These are phyloP conservation scores for Cephus cinctus DNA, from an alignment of 1,140 invertebrate species.

Conservation along the genomic window DNA sequence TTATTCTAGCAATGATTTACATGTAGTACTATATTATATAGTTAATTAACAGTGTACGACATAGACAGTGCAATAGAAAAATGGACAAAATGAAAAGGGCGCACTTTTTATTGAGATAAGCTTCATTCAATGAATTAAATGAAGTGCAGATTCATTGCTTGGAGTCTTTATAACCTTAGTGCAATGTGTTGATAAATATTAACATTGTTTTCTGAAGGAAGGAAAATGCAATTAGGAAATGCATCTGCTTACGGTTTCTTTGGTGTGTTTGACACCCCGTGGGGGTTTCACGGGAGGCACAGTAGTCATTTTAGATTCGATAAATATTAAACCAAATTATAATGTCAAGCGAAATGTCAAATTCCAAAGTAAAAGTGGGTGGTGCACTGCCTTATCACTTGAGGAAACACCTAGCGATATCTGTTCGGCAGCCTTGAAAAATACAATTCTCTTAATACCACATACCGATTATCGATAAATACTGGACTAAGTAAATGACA, in stretches of 20 bases:
- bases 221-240: constrained; percentile 4
- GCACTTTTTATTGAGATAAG: too few species aligned
- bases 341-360: constrained; percentile 1
- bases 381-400: too few species aligned
- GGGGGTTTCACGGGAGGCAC: constrained; percentile 75
- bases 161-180: constrained; percentile 10
- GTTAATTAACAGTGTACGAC: constrained; percentile 7
- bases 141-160: too few species aligned
- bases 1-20: not conserved
- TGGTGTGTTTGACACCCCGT: constrained; percentile 75
- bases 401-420: too few species aligned
- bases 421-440: not conserved
- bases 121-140: too few species aligned
- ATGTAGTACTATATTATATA: constrained; percentile 5
- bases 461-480: too few species aligned
- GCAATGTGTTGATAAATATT: constrained; percentile 23
- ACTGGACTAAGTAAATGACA: too few species aligned
- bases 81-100: constrained; percentile 14
- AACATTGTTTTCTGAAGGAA: constrained; percentile 15
- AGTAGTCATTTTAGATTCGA: constrained; percentile 17
- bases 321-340: constrained; percentile 1
- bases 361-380: not conserved
- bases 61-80: constrained; percentile 7
- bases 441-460: too few species aligned
- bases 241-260: constrained; percentile 71